Percentiles rank a stretch among this genome's conserved stretches.
These are phyloP conservation scores for Bagarius yarrelli DNA, from an alignment of 2,113 vertebrate species.

Conservation along the genomic window DNA sequence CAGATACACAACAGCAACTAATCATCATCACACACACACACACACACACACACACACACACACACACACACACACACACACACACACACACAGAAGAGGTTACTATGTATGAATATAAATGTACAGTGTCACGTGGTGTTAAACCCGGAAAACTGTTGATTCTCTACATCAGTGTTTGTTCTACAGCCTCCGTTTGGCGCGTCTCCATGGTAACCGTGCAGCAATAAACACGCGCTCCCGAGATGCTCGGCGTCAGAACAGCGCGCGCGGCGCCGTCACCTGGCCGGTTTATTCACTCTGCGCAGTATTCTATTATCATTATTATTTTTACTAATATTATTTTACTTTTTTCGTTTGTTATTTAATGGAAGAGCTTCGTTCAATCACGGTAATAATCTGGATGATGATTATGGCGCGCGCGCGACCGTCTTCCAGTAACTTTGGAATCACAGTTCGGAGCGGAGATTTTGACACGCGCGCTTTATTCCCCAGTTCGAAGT, in stretches of 20 bases:
- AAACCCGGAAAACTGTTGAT: no score
- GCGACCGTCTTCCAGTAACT: not conserved
- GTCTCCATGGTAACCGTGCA: conserved; percentile 74
- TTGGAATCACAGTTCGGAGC: not conserved
- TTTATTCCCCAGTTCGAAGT: not conserved
- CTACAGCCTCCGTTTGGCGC: no score
- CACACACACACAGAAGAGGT: no score
- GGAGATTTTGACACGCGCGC: not conserved
- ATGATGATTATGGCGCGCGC: not conserved
- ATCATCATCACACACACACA: no score
- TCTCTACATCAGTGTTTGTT: not conserved
- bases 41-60: no score
- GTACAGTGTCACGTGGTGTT: no score
- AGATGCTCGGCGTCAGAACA: not conserved
- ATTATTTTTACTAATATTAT: not conserved
- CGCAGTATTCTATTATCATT: not conserved
- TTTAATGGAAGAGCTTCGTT: not conserved
- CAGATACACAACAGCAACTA: no score
- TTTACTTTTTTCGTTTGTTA: not conserved
- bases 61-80: no score
- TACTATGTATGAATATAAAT: no score
- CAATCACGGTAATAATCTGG: not conserved
- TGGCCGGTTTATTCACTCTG: not conserved
- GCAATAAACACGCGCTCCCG: conserved; percentile 61
- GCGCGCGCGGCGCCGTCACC: not conserved